phyloP scores from a whole-genome alignment of 2,797 vertebrate genomes.

The Pseudocheirus occidentalis region DNA sequence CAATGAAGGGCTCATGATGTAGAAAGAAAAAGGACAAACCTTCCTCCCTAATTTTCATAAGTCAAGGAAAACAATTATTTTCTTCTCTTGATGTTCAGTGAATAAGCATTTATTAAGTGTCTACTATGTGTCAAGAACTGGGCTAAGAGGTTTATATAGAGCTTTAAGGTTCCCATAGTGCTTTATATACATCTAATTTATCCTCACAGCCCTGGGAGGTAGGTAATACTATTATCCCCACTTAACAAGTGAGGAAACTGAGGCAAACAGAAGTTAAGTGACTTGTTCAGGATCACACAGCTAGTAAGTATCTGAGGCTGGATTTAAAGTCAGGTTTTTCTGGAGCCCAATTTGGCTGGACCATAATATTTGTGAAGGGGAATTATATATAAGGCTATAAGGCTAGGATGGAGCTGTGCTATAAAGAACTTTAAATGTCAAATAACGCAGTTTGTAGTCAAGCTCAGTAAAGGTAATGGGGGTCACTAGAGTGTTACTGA shows the following conservation, averaged over 20 bases:
- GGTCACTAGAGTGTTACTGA: not conserved
- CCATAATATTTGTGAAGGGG: too few relatives aligned
- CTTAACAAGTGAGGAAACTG: too few relatives aligned
- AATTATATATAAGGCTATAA: not conserved
- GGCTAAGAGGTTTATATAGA: too few relatives aligned
- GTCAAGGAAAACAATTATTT: too few relatives aligned
- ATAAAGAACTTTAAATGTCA: not conserved
- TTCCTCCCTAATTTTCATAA: not conserved
- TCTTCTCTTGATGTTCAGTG: too few relatives aligned
- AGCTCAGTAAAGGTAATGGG: not conserved
- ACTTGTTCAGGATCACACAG: not conserved
- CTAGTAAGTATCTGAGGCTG: not conserved
- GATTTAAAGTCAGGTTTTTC: not conserved
- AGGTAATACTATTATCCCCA: too few relatives aligned
- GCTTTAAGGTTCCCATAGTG: too few relatives aligned
- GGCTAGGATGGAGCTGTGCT: not conserved
- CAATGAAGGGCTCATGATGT: not conserved
- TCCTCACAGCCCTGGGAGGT: too few relatives aligned
- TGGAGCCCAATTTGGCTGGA: not conserved
- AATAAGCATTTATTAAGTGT: too few relatives aligned
- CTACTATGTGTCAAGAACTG: too few relatives aligned
- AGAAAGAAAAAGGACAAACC: not conserved
- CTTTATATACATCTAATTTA: too few relatives aligned
- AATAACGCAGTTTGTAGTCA: not conserved
- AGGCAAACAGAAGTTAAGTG: too few relatives aligned